Conservation (phyloP, 2,113 vertebrate species). For the Corapipo altera region DNA sequence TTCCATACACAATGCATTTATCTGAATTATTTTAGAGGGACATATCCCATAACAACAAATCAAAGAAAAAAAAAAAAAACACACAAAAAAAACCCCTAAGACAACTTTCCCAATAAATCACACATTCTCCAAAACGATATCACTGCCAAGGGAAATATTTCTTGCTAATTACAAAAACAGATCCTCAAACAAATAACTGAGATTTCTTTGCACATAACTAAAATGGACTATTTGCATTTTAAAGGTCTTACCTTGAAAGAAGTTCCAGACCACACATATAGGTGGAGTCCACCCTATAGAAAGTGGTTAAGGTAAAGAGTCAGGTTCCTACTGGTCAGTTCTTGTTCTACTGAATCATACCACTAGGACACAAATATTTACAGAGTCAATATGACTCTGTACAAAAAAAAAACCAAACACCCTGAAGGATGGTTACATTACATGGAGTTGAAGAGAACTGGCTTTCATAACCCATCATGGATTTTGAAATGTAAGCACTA, state of each 20-base stretch:
- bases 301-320: neutral
- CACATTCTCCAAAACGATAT: neutral
- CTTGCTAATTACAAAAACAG: neutral
- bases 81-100: neutral
- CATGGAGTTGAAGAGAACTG: neutral
- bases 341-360: neutral
- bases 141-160: neutral
- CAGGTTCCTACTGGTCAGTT: neutral
- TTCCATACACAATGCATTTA: neutral
- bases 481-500: neutral
- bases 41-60: neutral
- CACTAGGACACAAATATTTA: neutral
- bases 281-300: neutral
- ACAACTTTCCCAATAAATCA: neutral
- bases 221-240: neutral
- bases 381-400: neutral
- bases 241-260: neutral
- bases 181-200: neutral
- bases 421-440: neutral
- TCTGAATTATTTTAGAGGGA: neutral
- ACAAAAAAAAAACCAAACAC: neutral
- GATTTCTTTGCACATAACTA: neutral
- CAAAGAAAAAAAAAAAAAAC: too few relatives aligned
- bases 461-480: neutral
- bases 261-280: neutral